Evolutionary conservation across 30 jellyfish, hydroid and myxozoan genomes (phyloP), one percentile per base, ranked within the genome.

Genomic region (Morbakka virulenta): DNA sequence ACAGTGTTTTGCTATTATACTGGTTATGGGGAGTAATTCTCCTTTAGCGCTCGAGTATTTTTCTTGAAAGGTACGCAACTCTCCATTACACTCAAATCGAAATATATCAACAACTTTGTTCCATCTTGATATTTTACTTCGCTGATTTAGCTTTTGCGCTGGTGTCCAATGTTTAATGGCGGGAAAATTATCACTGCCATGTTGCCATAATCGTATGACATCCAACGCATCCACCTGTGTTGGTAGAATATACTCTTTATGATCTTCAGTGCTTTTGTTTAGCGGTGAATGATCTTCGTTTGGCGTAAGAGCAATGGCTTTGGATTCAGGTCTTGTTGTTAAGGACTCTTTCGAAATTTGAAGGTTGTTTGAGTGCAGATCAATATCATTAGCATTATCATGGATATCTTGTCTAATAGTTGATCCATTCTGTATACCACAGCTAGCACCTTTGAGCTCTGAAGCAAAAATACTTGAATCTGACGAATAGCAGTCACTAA

Each of bases 21-120:
- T 89, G 0, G 94, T 78, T 2, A 91, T 91, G 1, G 95, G 95
- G 35, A 79, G 83, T 73, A 91, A 69, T 3, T 79, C 29, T 0
- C 98, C 96, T n/a, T 91, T 76, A 35, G 73, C 91, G 50, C 68
- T 89, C 11, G 96, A 50, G 52, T 84, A 91, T 20, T 77, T 91
- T 68, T 75, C 92, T 3, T 71, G 80, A 47, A 91, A 86, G 17
- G 64, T 53, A 23, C 68, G 57, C 75, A 72, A 73, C 28, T 83
- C 95, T 24, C 95, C 47, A 36, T 78, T 80, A 74, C 98, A 91
- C 48, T 77, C 76, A 50, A 32, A 72, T 33, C 67, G 75, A 32
- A 83, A 91, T 4, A 91, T 79, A 67, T 84, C 98, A 28, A 91
- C 77, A 24, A 91, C 78, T 64, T 91, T 91, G 34, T 82, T 85